These are phyloP conservation scores for Eueides isabella DNA, from an alignment of 1,140 invertebrate species.

Conservation along the genomic window DNA sequence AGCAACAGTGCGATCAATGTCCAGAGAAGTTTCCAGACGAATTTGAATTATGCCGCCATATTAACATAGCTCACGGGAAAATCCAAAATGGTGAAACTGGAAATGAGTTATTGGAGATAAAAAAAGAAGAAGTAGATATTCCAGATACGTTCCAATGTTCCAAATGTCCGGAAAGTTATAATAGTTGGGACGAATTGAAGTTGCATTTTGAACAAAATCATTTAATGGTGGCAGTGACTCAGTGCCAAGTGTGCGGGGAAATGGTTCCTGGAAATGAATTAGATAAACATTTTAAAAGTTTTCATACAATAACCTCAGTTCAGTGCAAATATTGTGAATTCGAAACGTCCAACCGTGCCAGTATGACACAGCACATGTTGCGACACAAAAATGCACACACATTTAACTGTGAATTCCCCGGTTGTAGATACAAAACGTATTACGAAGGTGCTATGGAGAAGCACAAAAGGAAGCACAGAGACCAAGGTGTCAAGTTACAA, in stretches of 20 bases:
- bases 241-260: constrained; percentile 75
- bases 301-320: constrained; percentile 52
- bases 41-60: constrained; percentile 67
- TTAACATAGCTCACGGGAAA: constrained; percentile 54
- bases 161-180: constrained; percentile 62
- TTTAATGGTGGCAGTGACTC: constrained; percentile 54
- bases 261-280: constrained; percentile 57
- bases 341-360: constrained; percentile 54
- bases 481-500: constrained; percentile 68
- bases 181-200: constrained; percentile 60
- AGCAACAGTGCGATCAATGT: constrained; percentile 67
- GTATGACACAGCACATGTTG: constrained; percentile 70
- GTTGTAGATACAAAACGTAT: constrained; percentile 69
- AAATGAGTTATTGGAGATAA: constrained; percentile 43
- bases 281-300: constrained; percentile 67
- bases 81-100: constrained; percentile 20
- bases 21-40: constrained; percentile 61
- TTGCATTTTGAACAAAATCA: constrained; percentile 67
- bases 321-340: constrained; percentile 71
- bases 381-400: constrained; percentile 71
- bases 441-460: constrained; percentile 72
- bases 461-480: constrained; percentile 63
- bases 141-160: constrained; percentile 64
- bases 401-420: constrained; percentile 59
- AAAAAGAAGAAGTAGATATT: constrained; percentile 63